Evolutionary conservation across 2,113 vertebrate genomes (phyloP).

Genomic region (Crocuta crocuta): DNA sequence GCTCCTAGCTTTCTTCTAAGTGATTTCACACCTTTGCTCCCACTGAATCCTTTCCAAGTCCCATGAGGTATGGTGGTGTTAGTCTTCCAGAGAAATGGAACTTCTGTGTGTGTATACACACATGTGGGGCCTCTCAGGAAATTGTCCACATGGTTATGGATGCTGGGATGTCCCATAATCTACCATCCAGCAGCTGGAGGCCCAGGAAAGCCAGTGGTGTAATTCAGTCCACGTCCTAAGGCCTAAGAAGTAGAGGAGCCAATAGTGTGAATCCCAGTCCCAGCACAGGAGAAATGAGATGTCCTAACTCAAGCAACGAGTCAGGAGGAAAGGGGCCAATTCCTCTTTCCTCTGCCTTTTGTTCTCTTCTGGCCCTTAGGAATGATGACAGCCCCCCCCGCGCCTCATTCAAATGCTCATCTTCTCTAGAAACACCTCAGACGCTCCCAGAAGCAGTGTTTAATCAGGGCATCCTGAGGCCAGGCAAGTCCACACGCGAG

Average conservation of each 20-base stretch:
- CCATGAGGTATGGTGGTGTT: neutral
- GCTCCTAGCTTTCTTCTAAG: neutral
- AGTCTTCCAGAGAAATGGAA: neutral
- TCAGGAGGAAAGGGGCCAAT: neutral
- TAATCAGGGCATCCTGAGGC: neutral
- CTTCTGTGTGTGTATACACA: accelerated
- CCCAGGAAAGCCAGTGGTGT: neutral
- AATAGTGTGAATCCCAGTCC: neutral
- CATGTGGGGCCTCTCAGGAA: neutral
- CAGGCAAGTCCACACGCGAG: neutral
- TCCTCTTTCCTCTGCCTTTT: neutral
- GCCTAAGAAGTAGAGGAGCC: neutral
- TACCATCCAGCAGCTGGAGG: neutral
- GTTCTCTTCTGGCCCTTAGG: accelerated
- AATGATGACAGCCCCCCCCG: neutral
- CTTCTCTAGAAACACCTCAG: neutral
- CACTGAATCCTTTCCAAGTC: neutral
- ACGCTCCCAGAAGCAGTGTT: neutral
- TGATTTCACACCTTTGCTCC: neutral
- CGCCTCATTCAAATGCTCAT: neutral
- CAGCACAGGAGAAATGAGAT: neutral
- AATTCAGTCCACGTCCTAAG: neutral
- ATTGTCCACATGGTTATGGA: neutral
- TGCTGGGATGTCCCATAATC: neutral
- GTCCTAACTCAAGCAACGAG: neutral